These are phyloP conservation scores for Pangasius larnaudii DNA, from an alignment of 2,797 vertebrate species.

Conservation along the genomic window DNA sequence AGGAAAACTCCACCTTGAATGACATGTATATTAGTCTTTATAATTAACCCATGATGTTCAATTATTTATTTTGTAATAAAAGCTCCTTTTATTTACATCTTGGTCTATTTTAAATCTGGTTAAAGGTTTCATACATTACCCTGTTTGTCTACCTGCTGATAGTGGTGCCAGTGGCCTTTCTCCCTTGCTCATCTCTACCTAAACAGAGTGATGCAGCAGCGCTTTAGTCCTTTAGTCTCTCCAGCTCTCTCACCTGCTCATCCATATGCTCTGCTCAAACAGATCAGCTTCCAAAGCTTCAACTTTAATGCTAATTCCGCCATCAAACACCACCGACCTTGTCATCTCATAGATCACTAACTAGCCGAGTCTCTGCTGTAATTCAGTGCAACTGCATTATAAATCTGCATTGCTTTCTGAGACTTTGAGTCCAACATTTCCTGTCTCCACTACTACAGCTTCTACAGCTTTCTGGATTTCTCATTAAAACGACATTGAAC, in stretches of 20 bases:
- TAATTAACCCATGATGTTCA: not conserved
- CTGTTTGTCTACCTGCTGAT: not conserved
- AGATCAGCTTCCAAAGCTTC: not conserved
- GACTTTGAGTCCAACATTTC: not conserved
- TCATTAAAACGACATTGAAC: not conserved
- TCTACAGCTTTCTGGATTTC: not conserved
- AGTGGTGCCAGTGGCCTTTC: not conserved
- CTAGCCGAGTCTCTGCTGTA: not conserved
- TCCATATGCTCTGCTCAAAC: not conserved
- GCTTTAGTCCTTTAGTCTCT: not conserved
- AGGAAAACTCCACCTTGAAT: not conserved
- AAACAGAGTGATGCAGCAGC: not conserved
- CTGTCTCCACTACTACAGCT: not conserved
- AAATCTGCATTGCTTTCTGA: not conserved
- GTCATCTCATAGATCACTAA: not conserved
- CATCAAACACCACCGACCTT: not conserved
- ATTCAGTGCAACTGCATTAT: not conserved
- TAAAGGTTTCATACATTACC: not conserved
- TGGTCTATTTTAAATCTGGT: not conserved
- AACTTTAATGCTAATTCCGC: not conserved
- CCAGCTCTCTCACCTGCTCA: not conserved
- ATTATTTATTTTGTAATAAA: not conserved
- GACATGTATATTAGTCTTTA: not conserved
- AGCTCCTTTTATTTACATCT: not conserved
- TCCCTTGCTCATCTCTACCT: not conserved